Conservation (phyloP, 2,797 vertebrate species). For the Limnodromus scolopaceus region DNA sequence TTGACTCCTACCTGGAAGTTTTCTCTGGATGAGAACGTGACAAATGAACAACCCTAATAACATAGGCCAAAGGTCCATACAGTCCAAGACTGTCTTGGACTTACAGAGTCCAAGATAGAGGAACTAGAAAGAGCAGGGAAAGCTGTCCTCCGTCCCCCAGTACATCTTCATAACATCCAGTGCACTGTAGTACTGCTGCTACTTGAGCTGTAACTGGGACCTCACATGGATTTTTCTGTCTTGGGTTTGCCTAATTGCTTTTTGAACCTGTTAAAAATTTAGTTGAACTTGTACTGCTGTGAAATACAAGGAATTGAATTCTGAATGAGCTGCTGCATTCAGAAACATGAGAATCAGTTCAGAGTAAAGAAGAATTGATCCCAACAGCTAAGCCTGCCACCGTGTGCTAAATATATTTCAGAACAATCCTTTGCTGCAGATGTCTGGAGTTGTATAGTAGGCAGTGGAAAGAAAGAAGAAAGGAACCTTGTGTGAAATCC, state of each 20-base stretch:
- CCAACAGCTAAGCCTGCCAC: slow-evolving; percentile 51
- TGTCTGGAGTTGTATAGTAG: neutral
- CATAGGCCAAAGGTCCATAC: neutral
- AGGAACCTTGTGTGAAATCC: slow-evolving; percentile 9
- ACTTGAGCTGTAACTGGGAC: neutral
- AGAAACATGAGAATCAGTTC: neutral
- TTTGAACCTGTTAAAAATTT: slow-evolving; percentile 11
- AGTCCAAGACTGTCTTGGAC: too few species aligned
- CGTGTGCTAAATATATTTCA: slow-evolving; percentile 24
- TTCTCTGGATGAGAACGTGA: neutral
- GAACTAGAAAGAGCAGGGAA: neutral
- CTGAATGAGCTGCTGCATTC: slow-evolving; percentile 17
- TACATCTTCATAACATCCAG: neutral
- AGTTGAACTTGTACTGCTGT: slow-evolving; percentile 3
- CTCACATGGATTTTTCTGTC: slow-evolving; percentile 11
- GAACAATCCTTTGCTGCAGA: neutral
- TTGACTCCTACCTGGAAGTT: neutral
- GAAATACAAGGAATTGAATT: slow-evolving; percentile 12
- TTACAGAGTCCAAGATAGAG: accelerated
- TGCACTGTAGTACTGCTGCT: neutral
- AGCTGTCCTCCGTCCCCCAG: neutral
- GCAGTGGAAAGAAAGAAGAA: neutral
- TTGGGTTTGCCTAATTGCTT: slow-evolving; percentile 22
- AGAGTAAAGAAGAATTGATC: neutral
- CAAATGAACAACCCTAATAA: neutral